phyloP scores from a whole-genome alignment of 2,797 vertebrate species.

The Oophaga sylvatica region DNA sequence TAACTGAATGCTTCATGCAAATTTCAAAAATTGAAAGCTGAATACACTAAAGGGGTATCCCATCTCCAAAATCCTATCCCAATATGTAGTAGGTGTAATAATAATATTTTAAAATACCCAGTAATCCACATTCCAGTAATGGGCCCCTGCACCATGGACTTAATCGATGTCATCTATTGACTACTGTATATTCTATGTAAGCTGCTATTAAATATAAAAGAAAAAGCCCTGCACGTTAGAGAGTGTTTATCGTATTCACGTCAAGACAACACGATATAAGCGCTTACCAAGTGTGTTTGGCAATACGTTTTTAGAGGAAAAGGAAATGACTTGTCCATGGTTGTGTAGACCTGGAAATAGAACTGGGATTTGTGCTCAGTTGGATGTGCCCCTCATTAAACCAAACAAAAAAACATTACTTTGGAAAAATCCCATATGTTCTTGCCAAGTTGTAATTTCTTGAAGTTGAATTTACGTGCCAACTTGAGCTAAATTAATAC shows the following conservation, averaged over 20 bases:
- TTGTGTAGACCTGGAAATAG: slow-evolving; percentile 16
- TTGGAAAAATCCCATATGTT: neutral
- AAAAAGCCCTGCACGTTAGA: neutral
- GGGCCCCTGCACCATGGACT: neutral
- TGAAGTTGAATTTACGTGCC: slow-evolving; percentile 10
- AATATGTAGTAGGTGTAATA: too few species aligned
- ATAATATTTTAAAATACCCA: too few species aligned
- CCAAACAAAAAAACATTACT: slow-evolving; percentile 7
- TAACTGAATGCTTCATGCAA: too few species aligned
- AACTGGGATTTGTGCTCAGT: slow-evolving; percentile 24
- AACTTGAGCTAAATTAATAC: slow-evolving; percentile 37
- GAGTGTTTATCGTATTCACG: neutral
- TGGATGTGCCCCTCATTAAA: slow-evolving; percentile 18
- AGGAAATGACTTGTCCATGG: slow-evolving; percentile 22
- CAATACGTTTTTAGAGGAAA: neutral
- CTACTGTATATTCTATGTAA: neutral
- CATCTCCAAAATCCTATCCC: too few species aligned
- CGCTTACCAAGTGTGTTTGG: slow-evolving; percentile 12
- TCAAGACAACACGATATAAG: neutral
- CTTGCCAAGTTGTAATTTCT: slow-evolving; percentile 40
- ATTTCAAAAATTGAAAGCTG: neutral
- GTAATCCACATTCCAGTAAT: too few species aligned
- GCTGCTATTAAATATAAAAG: neutral
- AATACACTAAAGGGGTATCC: neutral
- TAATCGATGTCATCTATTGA: neutral